A percentile compares a stretch with the other conserved stretches of the same genome.
phyloP scores from a whole-genome alignment of 2,888 invertebrate genomes.

The Gymnocheta viridis region DNA sequence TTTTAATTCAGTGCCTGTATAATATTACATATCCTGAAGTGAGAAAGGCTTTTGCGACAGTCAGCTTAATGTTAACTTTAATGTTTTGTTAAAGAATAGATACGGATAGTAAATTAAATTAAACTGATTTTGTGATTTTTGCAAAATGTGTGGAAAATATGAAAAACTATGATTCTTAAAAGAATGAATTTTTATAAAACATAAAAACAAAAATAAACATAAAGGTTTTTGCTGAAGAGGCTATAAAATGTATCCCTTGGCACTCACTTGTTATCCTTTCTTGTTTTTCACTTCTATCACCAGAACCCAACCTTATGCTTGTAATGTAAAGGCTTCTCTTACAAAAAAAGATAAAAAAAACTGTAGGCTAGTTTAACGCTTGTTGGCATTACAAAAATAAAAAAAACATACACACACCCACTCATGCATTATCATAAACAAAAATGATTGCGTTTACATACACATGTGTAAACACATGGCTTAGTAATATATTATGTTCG shows the following conservation, averaged over 20 bases:
- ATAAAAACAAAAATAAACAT: neutral
- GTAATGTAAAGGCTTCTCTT: conserved; percentile 10
- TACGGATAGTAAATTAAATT: neutral
- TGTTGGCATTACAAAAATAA: conserved; percentile 3
- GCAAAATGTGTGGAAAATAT: neutral
- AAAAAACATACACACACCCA: neutral
- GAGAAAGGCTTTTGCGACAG: neutral
- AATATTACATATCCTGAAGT: neutral
- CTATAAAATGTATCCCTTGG: conserved; percentile 59
- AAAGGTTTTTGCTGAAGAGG: neutral
- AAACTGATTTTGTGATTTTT: neutral
- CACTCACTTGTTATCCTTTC: conserved; percentile 55
- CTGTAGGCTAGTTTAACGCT: conserved; percentile 47
- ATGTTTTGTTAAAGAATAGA: neutral
- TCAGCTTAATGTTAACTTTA: neutral
- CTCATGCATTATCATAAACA: neutral
- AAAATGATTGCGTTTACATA: neutral
- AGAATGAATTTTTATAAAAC: neutral
- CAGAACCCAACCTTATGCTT: conserved; percentile 5
- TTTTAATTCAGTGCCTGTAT: neutral
- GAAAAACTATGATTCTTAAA: neutral
- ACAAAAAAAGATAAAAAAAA: conserved; percentile 25
- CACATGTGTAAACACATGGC: neutral
- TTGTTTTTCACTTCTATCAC: conserved; percentile 24
- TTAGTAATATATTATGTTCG: neutral